Percentiles rank a stretch among this genome's conserved stretches.
These are phyloP conservation scores for Simalia tracyae DNA, from an alignment of 2,797 vertebrate genomes.

Conservation along the genomic window DNA sequence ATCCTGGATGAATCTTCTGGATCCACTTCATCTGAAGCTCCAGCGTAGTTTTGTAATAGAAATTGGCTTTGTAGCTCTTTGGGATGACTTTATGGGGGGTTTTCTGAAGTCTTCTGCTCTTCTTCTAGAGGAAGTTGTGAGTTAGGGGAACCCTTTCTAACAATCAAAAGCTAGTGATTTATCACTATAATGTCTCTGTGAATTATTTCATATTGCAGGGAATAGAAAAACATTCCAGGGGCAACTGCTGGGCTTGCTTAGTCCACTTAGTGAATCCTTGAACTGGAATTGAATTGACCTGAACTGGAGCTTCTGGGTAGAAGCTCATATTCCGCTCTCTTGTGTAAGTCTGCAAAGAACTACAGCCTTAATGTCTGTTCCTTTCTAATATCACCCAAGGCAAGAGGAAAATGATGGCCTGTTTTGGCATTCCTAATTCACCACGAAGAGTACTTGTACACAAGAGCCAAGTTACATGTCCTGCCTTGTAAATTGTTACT, in stretches of 20 bases:
- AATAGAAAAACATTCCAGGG: not conserved
- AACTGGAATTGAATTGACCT: not conserved
- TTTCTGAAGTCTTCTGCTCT: not conserved
- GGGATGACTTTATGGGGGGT: not conserved
- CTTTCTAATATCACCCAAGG: conserved; percentile 17
- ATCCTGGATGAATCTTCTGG: not conserved
- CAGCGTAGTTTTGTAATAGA: not conserved
- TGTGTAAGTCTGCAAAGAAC: not conserved
- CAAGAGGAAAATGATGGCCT: not conserved
- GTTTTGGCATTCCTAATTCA: conserved; percentile 19
- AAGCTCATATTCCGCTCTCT: not conserved
- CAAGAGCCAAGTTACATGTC: not conserved
- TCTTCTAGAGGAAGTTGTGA: not conserved
- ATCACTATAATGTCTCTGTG: not conserved
- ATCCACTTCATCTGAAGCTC: not conserved
- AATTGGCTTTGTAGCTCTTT: not conserved
- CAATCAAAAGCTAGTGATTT: not conserved
- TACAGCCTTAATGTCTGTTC: not conserved
- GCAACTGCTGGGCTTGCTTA: not conserved
- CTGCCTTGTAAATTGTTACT: conserved; percentile 14
- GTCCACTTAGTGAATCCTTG: not conserved
- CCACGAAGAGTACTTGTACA: conserved; percentile 4
- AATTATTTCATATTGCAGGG: not conserved
- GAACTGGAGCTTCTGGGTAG: not conserved
- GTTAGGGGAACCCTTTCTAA: not conserved